These are phyloP conservation scores for Eutrigla gurnardus DNA, from an alignment of 2,797 vertebrate species.

Conservation along the genomic window DNA sequence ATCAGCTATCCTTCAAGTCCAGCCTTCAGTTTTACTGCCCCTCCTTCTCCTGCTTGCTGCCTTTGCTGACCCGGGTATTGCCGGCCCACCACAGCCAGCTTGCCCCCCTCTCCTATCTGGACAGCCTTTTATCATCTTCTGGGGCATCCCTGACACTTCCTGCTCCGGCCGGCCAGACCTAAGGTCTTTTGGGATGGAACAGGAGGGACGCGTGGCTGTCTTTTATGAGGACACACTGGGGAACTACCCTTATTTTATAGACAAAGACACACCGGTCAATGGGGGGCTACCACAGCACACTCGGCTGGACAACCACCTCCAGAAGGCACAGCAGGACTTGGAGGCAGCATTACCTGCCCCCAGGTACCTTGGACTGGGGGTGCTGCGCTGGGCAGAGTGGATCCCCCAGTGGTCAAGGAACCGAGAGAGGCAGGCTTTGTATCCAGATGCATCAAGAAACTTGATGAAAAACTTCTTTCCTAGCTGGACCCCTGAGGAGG, in stretches of 20 bases:
- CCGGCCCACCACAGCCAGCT: constrained; percentile 72
- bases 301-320: constrained; percentile 80
- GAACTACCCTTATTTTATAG: constrained; percentile 82
- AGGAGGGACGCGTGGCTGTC: constrained; percentile 78
- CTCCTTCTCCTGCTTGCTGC: constrained; percentile 61
- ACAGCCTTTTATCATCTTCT: constrained; percentile 86
- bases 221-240: constrained; percentile 85
- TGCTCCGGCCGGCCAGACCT: constrained; percentile 79
- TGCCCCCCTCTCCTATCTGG: constrained; percentile 81
- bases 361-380: constrained; percentile 81
- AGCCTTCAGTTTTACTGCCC: constrained; percentile 35
- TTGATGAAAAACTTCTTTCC: constrained; percentile 83
- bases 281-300: constrained; percentile 86
- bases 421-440: constrained; percentile 74
- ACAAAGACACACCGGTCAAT: constrained; percentile 76
- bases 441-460: constrained; percentile 79
- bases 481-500: constrained; percentile 80
- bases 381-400: constrained; percentile 85
- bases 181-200: constrained; percentile 79
- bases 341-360: constrained; percentile 75
- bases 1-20: constrained; percentile 14
- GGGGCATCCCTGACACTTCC: constrained; percentile 82
- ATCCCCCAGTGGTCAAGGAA: constrained; percentile 84
- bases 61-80: constrained; percentile 49
- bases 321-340: constrained; percentile 80